A percentile compares a stretch with the other conserved stretches of the same genome.
Evolutionary conservation across 2,888 invertebrate species (phyloP).

Genomic region (Sisyra terminalis): DNA sequence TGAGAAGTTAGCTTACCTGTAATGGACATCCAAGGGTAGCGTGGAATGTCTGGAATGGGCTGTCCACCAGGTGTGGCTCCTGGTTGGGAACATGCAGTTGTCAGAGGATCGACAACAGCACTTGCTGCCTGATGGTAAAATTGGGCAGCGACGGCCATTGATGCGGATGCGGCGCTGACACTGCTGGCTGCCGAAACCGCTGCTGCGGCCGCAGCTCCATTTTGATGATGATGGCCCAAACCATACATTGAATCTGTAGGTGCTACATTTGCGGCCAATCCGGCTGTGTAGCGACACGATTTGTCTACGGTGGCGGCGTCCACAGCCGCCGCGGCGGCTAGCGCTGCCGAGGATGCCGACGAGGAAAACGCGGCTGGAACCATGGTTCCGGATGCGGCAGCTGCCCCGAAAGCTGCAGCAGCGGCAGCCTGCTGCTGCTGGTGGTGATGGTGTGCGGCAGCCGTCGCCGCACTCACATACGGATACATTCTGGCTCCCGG

Average conservation of each 20-base stretch:
- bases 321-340: slow-evolving; percentile 43
- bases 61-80: slow-evolving; percentile 54
- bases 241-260: slow-evolving; percentile 63
- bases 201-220: slow-evolving; percentile 43
- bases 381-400: slow-evolving; percentile 48
- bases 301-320: slow-evolving; percentile 57
- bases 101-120: slow-evolving; percentile 68
- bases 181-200: slow-evolving; percentile 49
- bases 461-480: slow-evolving; percentile 58
- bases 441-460: slow-evolving; percentile 50
- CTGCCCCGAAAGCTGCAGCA: slow-evolving; percentile 39
- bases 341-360: slow-evolving; percentile 30
- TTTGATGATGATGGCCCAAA: slow-evolving; percentile 56
- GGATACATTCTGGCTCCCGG: slow-evolving; percentile 72
- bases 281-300: slow-evolving; percentile 64
- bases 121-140: slow-evolving; percentile 77
- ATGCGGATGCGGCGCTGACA: slow-evolving; percentile 56
- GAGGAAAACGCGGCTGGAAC: slow-evolving; percentile 40
- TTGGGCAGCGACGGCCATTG: slow-evolving; percentile 49
- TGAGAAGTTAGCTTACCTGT: slow-evolving; percentile 53
- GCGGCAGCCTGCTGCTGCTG: slow-evolving; percentile 53
- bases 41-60: slow-evolving; percentile 80
- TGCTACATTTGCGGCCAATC: slow-evolving; percentile 41
- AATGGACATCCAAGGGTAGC: slow-evolving; percentile 94
- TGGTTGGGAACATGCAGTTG: slow-evolving; percentile 55